A percentile compares a stretch with the other conserved stretches of the same genome.
These are phyloP conservation scores for Alectura lathami DNA, from an alignment of 2,113 vertebrate genomes.

Conservation along the genomic window DNA sequence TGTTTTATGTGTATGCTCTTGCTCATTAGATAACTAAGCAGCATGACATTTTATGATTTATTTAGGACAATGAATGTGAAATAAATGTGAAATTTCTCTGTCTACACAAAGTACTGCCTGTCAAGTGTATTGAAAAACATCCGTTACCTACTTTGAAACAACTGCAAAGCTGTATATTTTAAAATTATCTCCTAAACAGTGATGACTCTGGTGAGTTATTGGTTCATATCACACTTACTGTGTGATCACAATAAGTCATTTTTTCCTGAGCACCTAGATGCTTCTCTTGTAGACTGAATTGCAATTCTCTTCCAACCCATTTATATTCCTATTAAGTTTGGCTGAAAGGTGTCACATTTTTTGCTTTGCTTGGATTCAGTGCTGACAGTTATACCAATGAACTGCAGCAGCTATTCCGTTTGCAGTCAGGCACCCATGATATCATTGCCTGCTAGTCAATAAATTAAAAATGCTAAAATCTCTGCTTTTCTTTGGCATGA, in stretches of 20 bases:
- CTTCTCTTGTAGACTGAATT: conserved; percentile 12
- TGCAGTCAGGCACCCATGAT: neutral
- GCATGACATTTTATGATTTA: conserved; percentile 12
- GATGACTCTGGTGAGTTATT: conserved; percentile 27
- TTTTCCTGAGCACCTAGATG: neutral
- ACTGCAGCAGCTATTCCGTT: neutral
- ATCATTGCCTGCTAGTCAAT: neutral
- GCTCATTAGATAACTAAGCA: conserved; percentile 1
- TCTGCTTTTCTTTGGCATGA: neutral
- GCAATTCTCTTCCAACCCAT: conserved; percentile 16
- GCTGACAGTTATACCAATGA: neutral
- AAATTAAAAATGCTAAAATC: conserved; percentile 12
- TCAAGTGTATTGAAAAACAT: conserved; percentile 22
- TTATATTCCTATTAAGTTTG: conserved; percentile 44
- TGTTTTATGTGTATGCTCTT: neutral
- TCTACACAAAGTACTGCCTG: conserved; percentile 3
- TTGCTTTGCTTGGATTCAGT: conserved; percentile 2
- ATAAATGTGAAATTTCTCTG: conserved; percentile 38
- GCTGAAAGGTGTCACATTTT: conserved; percentile 47
- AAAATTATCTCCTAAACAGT: conserved; percentile 36
- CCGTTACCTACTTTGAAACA: conserved; percentile 8
- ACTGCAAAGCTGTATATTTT: conserved; percentile 25
- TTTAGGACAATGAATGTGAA: conserved; percentile 51
- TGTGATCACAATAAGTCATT: conserved; percentile 44
- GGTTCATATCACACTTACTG: conserved; percentile 27